A percentile compares a stretch with the other conserved stretches of the same genome.
Evolutionary conservation across 2,113 vertebrate species (phyloP).

Genomic region (Pelecanoides urinatrix): DNA sequence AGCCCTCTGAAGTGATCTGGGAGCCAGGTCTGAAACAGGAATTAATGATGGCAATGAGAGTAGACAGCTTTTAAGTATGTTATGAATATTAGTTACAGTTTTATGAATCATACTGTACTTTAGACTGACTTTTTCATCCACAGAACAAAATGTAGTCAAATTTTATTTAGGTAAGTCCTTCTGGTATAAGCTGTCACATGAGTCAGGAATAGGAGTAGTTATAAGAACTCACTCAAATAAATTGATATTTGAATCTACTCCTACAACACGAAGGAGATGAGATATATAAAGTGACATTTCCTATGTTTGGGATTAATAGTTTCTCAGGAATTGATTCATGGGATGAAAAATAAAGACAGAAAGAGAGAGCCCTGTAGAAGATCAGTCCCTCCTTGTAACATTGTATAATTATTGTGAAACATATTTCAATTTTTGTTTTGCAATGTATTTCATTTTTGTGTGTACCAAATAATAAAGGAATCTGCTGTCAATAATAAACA

Average conservation of each 20-base stretch:
- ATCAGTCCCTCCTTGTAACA: background rate
- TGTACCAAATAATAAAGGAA: background rate
- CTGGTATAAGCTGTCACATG: background rate
- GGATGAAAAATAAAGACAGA: background rate
- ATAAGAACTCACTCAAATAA: background rate
- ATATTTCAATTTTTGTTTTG: background rate
- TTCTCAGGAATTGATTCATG: background rate
- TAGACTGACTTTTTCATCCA: background rate
- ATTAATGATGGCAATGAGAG: background rate
- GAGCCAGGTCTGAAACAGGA: background rate
- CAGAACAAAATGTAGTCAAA: background rate
- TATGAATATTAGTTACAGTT: conserved; percentile 3
- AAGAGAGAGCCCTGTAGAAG: background rate
- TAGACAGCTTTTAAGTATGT: background rate
- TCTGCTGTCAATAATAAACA: background rate
- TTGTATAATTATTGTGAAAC: background rate
- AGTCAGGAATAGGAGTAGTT: background rate
- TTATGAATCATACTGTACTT: background rate
- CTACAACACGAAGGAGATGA: background rate
- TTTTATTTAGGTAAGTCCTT: background rate
- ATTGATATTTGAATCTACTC: background rate
- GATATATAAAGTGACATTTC: background rate
- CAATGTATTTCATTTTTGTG: background rate
- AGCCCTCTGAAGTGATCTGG: background rate
- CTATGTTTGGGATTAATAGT: background rate